These are phyloP conservation scores for Scytalopus superciliaris DNA, from an alignment of 2,113 vertebrate genomes.

Conservation along the genomic window DNA sequence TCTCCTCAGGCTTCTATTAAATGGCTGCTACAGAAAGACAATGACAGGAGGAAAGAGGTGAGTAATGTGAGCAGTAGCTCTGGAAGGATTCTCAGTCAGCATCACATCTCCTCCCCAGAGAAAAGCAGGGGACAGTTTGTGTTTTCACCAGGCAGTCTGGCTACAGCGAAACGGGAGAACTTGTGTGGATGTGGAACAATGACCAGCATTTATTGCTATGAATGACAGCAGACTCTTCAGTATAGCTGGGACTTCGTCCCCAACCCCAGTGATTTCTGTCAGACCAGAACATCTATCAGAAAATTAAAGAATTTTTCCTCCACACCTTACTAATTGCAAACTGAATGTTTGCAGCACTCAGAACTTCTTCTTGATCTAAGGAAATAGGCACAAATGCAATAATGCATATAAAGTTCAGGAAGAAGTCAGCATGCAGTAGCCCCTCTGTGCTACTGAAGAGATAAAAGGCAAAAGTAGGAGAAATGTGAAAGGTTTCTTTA, in stretches of 20 bases:
- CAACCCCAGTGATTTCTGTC: neutral
- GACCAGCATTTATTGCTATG: neutral
- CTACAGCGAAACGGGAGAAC: neutral
- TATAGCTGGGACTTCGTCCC: neutral
- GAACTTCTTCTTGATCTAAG: neutral
- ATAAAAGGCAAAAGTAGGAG: conserved; percentile 13
- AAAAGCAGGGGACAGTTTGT: rapidly evolving
- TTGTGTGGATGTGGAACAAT: neutral
- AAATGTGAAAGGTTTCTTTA: conserved; percentile 14
- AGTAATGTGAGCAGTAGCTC: neutral
- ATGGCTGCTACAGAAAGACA: conserved; percentile 94
- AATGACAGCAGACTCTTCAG: neutral
- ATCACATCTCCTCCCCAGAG: neutral
- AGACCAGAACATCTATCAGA: neutral
- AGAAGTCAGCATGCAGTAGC: conserved; percentile 8
- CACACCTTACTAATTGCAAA: neutral
- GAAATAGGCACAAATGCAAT: conserved; percentile 17
- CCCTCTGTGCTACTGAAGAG: conserved; percentile 32
- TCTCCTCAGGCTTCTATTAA: conserved; percentile 92
- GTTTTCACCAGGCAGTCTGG: neutral
- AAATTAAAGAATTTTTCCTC: conserved; percentile 1
- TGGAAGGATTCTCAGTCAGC: neutral
- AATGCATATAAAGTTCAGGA: conserved; percentile 12
- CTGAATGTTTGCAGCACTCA: neutral
- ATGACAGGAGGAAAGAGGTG: conserved; percentile 97